These are phyloP conservation scores for Ptychobarbus kaznakovi DNA, from an alignment of 2,797 vertebrate species.

Conservation along the genomic window DNA sequence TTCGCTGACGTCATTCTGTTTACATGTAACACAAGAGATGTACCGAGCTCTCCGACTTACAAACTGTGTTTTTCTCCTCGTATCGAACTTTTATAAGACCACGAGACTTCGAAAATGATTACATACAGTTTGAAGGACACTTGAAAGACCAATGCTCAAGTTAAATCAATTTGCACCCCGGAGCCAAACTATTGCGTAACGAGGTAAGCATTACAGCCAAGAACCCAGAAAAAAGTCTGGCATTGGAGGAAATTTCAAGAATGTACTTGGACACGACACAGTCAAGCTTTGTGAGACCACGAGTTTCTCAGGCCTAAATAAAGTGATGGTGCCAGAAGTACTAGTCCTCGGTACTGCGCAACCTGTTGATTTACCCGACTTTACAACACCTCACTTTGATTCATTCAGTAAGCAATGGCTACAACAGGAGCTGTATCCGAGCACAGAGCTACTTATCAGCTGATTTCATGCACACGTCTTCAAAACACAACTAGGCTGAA, in stretches of 20 bases:
- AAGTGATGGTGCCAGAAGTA: not conserved
- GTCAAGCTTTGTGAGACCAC: slow-evolving; percentile 3
- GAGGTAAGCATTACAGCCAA: slow-evolving; percentile 24
- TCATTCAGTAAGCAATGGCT: not conserved
- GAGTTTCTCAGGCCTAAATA: slow-evolving; percentile 2
- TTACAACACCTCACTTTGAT: not conserved
- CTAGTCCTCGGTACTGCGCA: not conserved
- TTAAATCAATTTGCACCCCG: not conserved
- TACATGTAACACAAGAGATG: slow-evolving; percentile 72
- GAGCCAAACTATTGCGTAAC: slow-evolving; percentile 25
- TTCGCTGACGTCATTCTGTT: slow-evolving; percentile 77
- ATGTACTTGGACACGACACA: slow-evolving; percentile 15
- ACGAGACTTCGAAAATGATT: not conserved
- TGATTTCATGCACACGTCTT: slow-evolving; percentile 9
- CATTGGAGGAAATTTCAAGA: slow-evolving; percentile 2
- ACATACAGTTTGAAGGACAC: not conserved
- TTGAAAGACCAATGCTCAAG: not conserved
- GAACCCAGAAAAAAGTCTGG: not conserved
- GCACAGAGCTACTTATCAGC: not conserved
- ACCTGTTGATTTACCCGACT: slow-evolving; percentile 43
- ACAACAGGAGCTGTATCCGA: slow-evolving; percentile 1
- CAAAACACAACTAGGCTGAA: not conserved
- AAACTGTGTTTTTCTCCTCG: slow-evolving; percentile 16
- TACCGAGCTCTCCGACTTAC: slow-evolving; percentile 46
- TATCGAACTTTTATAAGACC: not conserved